Evolutionary conservation across 2,888 invertebrate species (phyloP).

Genomic region (Nephrocerus scutellatus): DNA sequence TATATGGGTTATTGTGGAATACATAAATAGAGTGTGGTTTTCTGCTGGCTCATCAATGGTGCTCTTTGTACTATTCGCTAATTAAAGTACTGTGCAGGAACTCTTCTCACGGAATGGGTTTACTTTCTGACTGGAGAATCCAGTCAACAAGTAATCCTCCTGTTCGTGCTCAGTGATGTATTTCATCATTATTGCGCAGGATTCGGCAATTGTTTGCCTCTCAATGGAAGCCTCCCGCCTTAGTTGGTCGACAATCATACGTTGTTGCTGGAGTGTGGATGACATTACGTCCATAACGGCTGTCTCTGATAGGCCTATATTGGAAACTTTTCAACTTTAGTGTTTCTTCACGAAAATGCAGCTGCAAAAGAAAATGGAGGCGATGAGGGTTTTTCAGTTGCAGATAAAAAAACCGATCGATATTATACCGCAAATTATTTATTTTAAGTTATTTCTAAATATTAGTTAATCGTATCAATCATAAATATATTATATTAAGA

Average conservation of each 20-base stretch:
- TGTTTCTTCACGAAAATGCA: slow-evolving; percentile 15
- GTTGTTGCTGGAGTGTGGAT: slow-evolving; percentile 87
- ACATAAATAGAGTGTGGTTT: too few relatives aligned
- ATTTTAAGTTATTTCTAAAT: too few relatives aligned
- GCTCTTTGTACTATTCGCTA: too few relatives aligned
- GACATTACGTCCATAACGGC: slow-evolving; percentile 93
- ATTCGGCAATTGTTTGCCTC: slow-evolving; percentile 79
- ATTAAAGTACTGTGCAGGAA: slow-evolving; percentile 77
- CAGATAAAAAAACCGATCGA: too few relatives aligned
- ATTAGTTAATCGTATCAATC: too few relatives aligned
- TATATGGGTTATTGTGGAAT: too few relatives aligned
- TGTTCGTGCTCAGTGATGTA: slow-evolving; percentile 87
- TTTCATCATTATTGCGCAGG: slow-evolving; percentile 90
- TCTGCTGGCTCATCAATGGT: too few relatives aligned
- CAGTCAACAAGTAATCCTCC: slow-evolving; percentile 89
- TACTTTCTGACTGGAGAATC: slow-evolving; percentile 91
- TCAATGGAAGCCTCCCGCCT: slow-evolving; percentile 85
- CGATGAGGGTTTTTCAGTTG: too few relatives aligned
- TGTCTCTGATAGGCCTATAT: slow-evolving; percentile 82
- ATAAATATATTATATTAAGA: too few relatives aligned
- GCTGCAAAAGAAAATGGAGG: too few relatives aligned
- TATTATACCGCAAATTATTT: too few relatives aligned
- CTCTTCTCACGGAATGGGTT: slow-evolving; percentile 96
- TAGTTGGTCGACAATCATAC: slow-evolving; percentile 85
- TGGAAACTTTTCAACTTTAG: slow-evolving; percentile 49